Evolutionary conservation across 2,113 vertebrate genomes (phyloP), one percentile per base, ranked within the genome.

Genomic region (Cephalopterus ornatus): DNA sequence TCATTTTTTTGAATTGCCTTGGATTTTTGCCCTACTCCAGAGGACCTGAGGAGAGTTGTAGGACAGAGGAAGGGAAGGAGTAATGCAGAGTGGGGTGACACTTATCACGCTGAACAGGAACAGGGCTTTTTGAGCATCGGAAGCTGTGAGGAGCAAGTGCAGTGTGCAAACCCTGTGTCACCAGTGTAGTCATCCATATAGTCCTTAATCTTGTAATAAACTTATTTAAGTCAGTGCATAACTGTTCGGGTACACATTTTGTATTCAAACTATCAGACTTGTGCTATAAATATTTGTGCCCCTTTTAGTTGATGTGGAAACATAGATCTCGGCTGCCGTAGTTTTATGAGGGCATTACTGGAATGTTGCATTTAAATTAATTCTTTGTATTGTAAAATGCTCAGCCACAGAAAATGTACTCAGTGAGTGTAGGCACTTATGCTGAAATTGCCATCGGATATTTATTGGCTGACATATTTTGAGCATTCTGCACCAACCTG

Each of bases 91-190:
- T 3, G 32, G 18, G 39, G 30, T 76, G 53, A 11, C 3, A 3
- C 9, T 30, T 19, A 3, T 0, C 33, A 7, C 0, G 0, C 24
- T n/a, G 2, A 20, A 9, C 6, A 55, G 33, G 42, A 53, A 7
- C 17, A 15, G 28, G 8, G 50, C 8, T 65, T 26, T 73, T 55
- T 27, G 15, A 21, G 9, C 41, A 12, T 19, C 42, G 27, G 46
- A 75, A 76, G 39, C 32, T 49, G 11, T 39, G 15, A 33, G 55
- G 58, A 83, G 1, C 26, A 28, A 5, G 18, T 58, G 37, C 53
- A 35, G 11, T 23, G 19, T 20, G 30, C 72, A 26, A 61, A 46
- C 8, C 2, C 14, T 47, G 15, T 37, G 21, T 66, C 37, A 32
- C 44, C 81, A 28, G 16, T 5, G 33, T 4, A 15, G 39, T 33